Conservation (phyloP, 2,797 vertebrate genomes). For the Prunella strophiata region DNA sequence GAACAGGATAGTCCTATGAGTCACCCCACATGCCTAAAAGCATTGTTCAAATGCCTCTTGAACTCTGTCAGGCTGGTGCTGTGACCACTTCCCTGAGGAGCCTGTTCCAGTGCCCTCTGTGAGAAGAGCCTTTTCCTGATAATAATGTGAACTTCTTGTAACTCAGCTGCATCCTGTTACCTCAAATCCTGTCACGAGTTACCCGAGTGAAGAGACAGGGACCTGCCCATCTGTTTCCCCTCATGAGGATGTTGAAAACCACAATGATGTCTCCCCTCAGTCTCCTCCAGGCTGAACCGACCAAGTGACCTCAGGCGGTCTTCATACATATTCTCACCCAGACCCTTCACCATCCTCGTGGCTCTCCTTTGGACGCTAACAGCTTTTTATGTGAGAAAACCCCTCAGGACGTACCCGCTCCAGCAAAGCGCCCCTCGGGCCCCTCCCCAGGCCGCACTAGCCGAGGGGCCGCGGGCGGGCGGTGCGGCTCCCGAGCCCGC, state of each 20-base stretch:
- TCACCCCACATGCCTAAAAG: not conserved
- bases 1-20: not conserved
- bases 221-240: not conserved
- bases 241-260: not conserved
- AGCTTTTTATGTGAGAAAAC: not conserved
- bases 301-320: not conserved
- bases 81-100: not conserved
- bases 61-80: not conserved
- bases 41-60: not conserved
- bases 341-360: no score
- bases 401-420: rapidly evolving
- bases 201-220: not conserved
- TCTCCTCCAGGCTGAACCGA: not conserved
- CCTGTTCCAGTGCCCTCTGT: not conserved
- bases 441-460: rapidly evolving
- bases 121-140: not conserved
- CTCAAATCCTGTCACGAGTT: not conserved
- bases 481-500: not conserved
- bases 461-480: not conserved
- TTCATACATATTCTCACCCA: no score
- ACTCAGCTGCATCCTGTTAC: not conserved
- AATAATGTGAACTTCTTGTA: not conserved
- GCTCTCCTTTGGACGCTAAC: not conserved
- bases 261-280: not conserved
- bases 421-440: rapidly evolving